Evolutionary conservation across 2,797 vertebrate genomes (phyloP), one percentile per base, ranked within the genome.

Genomic region (Garrulus glandarius): DNA sequence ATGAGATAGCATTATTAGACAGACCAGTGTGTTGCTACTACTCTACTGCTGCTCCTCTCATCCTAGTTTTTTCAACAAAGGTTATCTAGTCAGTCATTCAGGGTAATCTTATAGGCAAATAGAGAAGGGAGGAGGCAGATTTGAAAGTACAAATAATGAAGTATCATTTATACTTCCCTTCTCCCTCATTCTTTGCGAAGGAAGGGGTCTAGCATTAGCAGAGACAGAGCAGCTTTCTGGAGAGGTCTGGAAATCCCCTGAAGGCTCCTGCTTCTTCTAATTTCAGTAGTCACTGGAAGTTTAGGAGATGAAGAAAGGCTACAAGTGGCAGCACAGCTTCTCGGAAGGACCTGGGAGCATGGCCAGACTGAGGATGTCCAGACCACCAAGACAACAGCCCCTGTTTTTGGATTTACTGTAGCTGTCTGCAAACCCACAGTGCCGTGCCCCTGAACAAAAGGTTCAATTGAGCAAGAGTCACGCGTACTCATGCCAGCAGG

Each of bases 401-500:
- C 84, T 85, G 61, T 9, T 74, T 95, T 91, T 71, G 84, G 76
- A 91, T 91, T 93, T 87, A 84, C 79, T 94, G 94, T 87, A 89
- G 94, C 92, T 87, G 80, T 70, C 84, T 85, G 71, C 91, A 95
- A 96, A 93, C 78, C 92, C 95, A 96, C 95, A 83, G 56, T 77
- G 82, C 87, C 53, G 1, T 96, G 92, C 56, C 91, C 89, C 89
- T 47, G 91, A 97, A 97, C 93, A 96, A 96, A 96, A 97, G 95
- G 93, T 89, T 96, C 95, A 96, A 95, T 94, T 97, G 96, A 94
- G 89, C 95, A 96, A 94, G 87, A 96, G 95, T 93, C 95, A 95
- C 49, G 43, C 68, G 4, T 85, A 89, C 84, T 84, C 88, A 79
- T 96, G 96, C 93, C 96, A 96, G 91, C 91, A 95, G 91, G 44